Percentiles rank a stretch among this genome's conserved stretches.
Evolutionary conservation across 2,113 vertebrate genomes (phyloP).

Genomic region (Myrmophylax atrothorax): DNA sequence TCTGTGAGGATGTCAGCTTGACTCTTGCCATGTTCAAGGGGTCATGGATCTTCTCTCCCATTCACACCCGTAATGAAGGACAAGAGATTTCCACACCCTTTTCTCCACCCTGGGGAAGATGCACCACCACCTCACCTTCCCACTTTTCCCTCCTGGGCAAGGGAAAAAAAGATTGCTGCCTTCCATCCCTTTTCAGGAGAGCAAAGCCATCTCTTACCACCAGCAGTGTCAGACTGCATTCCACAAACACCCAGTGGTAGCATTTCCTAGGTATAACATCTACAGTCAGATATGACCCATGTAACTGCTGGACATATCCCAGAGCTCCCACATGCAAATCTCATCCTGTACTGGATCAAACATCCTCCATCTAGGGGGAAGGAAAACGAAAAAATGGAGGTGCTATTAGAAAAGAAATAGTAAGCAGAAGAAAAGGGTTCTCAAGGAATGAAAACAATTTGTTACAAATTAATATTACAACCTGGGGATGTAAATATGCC

Average conservation of each 20-base stretch:
- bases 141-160: neutral
- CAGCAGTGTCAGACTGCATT: neutral
- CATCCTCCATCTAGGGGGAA: neutral
- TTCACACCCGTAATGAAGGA: neutral
- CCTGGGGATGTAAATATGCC: constrained; percentile 56
- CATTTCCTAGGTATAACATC: neutral
- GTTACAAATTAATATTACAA: constrained; percentile 66
- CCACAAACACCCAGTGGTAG: neutral
- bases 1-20: neutral
- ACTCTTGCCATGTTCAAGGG: neutral
- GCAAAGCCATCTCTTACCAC: neutral
- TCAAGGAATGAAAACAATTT: constrained; percentile 57
- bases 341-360: constrained; percentile 40
- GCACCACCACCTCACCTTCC: neutral
- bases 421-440: constrained; percentile 56
- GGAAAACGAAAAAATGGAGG: neutral
- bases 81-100: neutral
- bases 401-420: constrained; percentile 47
- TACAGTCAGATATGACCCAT: constrained; percentile 5
- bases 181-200: neutral
- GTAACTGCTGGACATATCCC: constrained; percentile 6
- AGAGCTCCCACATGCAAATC: constrained; percentile 42
- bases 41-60: neutral
- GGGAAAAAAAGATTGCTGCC: neutral
- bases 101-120: neutral